Conservation (phyloP, 1,140 invertebrate genomes). For the Hyposmocoma kahamanoa region DNA sequence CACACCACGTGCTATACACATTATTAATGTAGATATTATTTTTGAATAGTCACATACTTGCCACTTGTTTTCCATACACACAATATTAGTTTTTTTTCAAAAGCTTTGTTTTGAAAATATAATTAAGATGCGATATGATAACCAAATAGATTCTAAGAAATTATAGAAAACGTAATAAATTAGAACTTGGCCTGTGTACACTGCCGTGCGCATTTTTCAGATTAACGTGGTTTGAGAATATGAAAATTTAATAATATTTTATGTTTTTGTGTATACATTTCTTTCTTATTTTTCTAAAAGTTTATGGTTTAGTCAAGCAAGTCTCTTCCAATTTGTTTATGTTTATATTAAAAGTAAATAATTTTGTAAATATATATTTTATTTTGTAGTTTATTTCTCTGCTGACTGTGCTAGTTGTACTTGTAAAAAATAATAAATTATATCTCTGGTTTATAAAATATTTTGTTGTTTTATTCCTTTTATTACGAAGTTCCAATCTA, state of each 20-base stretch:
- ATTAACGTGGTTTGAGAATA: no score
- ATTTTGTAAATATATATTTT: conserved; percentile 5
- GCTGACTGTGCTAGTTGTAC: conserved; percentile 35
- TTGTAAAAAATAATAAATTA: conserved; percentile 5
- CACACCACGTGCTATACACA: no score
- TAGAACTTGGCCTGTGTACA: not conserved
- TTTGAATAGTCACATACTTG: no score
- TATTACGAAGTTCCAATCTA: no score
- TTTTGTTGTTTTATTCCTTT: conserved; percentile 15
- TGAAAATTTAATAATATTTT: no score
- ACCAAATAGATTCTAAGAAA: conserved; percentile 23
- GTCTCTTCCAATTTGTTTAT: conserved; percentile 9
- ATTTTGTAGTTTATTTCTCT: conserved; percentile 16
- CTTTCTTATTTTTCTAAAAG: no score
- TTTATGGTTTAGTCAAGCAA: conserved; percentile 3
- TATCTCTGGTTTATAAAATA: conserved; percentile 6
- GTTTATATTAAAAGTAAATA: not conserved
- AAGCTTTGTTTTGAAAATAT: no score
- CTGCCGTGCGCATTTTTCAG: not conserved
- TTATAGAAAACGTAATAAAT: not conserved
- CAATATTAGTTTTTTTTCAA: no score
- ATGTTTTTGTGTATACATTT: no score
- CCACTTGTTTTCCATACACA: no score
- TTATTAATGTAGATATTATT: no score
- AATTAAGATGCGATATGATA: conserved; percentile 30